A percentile compares a stretch with the other conserved stretches of the same genome.
Evolutionary conservation across 1,140 invertebrate genomes (phyloP).

Genomic region (roundworm (Caenorhabditis elegans)): WBcel235 BX284606.5:2830001-2830500

Average conservation of each 20-base stretch:
- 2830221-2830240: too few species aligned
- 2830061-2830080: too few species aligned
- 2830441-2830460: constrained; percentile 7
- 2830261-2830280: background rate
- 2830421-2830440: constrained; percentile 12
- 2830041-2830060: too few species aligned
- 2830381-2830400: background rate
- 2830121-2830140: too few species aligned
- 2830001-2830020: too few species aligned
- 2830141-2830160: too few species aligned
- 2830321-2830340: background rate
- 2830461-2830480: constrained; percentile 2
- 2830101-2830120: too few species aligned
- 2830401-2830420: background rate
- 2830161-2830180: too few species aligned
- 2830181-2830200: too few species aligned
- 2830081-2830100: too few species aligned
- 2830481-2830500: background rate
- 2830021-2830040: too few species aligned
- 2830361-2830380: background rate
- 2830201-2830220: too few species aligned
- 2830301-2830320: background rate
- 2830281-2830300: background rate
- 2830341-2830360: background rate
- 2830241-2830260: background rate